Evolutionary conservation across 1,140 invertebrate species (phyloP).

Genomic region (Drosophila lowei): DNA sequence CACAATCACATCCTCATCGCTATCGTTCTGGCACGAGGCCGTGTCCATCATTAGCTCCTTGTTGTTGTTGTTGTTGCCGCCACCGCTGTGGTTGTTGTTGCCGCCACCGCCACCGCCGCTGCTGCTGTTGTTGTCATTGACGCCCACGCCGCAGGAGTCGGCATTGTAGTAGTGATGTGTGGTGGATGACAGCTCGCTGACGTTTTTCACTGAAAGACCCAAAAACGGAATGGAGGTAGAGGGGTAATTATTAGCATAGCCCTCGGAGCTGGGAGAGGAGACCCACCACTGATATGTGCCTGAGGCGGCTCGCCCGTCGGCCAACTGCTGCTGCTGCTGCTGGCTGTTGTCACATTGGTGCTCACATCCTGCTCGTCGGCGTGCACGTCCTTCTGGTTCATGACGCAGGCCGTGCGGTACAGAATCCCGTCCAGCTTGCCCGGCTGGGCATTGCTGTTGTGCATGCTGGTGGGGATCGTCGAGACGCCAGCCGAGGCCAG

Average conservation of each 20-base stretch:
- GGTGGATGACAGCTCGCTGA: conserved; percentile 82
- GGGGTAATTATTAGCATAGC: conserved; percentile 12
- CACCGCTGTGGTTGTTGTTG: conserved; percentile 34
- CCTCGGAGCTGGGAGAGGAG: background rate
- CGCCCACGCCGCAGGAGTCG: conserved; percentile 77
- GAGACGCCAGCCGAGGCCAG: conserved; percentile 12
- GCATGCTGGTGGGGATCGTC: conserved; percentile 53
- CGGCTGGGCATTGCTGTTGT: conserved; percentile 74
- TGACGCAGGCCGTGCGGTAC: conserved; percentile 77
- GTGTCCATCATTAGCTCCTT: conserved; percentile 79
- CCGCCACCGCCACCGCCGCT: conserved; percentile 47
- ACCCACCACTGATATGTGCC: conserved; percentile 80
- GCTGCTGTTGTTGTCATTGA: conserved; percentile 55
- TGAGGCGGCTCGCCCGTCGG: conserved; percentile 59
- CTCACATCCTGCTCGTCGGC: conserved; percentile 62
- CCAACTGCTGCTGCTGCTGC: conserved; percentile 67
- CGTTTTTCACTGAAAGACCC: conserved; percentile 70
- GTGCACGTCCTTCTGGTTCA: conserved; percentile 73
- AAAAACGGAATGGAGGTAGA: background rate
- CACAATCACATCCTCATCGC: conserved; percentile 82
- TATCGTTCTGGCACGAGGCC: conserved; percentile 77
- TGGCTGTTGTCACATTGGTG: conserved; percentile 70
- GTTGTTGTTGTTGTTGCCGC: conserved; percentile 38
- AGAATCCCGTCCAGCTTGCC: conserved; percentile 80
- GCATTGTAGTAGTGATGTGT: conserved; percentile 82